These are phyloP conservation scores for Acipenser ruthenus DNA, from an alignment of 2,797 vertebrate genomes.

Conservation along the genomic window DNA sequence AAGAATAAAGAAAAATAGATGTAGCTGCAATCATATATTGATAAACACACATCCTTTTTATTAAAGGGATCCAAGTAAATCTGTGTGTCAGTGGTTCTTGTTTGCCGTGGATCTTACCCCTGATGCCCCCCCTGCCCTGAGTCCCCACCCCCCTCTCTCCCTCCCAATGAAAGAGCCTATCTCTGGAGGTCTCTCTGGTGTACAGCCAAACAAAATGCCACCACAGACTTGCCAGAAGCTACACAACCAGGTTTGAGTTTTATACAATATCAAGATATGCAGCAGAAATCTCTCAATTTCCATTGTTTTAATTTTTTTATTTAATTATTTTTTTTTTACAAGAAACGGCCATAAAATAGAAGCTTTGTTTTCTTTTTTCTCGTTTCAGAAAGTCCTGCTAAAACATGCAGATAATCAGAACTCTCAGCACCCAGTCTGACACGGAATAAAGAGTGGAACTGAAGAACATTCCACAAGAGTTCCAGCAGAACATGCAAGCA, in stretches of 20 bases:
- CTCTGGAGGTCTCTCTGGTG: not conserved
- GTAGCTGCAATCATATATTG: no score
- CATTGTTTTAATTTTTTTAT: constrained; percentile 18
- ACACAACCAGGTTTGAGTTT: constrained; percentile 9
- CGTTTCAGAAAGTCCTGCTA: constrained; percentile 49
- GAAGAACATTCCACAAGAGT: constrained; percentile 12
- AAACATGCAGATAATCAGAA: constrained; percentile 55
- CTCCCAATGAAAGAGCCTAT: constrained; percentile 2
- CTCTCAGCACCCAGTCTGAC: constrained; percentile 54
- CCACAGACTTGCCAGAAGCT: constrained; percentile 10
- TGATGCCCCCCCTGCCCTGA: no score
- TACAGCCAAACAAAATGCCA: constrained; percentile 3
- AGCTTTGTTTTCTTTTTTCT: constrained; percentile 42
- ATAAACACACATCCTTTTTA: no score
- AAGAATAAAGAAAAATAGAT: no score
- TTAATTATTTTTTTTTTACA: constrained; percentile 64
- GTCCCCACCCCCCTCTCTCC: not conserved
- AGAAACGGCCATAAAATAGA: constrained; percentile 74
- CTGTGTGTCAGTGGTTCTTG: no score
- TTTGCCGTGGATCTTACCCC: no score
- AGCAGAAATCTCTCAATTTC: constrained; percentile 29
- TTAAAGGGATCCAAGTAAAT: no score
- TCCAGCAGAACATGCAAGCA: not conserved
- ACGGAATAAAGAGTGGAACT: constrained; percentile 46
- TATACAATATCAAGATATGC: constrained; percentile 19